A percentile compares a stretch with the other conserved stretches of the same genome.
phyloP scores from a whole-genome alignment of 2,888 invertebrate species.

The Allygus modestus region DNA sequence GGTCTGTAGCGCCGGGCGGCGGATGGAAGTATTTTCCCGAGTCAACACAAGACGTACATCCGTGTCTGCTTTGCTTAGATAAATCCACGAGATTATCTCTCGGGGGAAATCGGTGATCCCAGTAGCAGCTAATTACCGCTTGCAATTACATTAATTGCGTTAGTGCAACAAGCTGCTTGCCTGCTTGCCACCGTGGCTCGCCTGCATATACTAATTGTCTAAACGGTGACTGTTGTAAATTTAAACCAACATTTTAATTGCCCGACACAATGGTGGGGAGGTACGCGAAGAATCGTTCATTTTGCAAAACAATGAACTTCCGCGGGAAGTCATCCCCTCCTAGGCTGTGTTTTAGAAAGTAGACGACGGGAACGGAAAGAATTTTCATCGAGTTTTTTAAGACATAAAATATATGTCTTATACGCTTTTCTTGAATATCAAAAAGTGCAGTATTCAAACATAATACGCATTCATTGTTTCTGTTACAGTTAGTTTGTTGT shows the following conservation, averaged over 20 bases:
- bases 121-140: constrained; percentile 28
- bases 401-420: too few species aligned
- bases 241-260: constrained; percentile 42
- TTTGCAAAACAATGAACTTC: constrained; percentile 51
- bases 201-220: constrained; percentile 49
- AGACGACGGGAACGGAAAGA: background rate
- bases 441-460: too few species aligned
- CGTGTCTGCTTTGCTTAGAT: background rate
- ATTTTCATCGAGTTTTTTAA: too few species aligned
- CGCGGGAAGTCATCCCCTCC: constrained; percentile 33
- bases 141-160: constrained; percentile 51
- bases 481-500: too few species aligned
- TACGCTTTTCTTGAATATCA: too few species aligned
- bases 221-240: constrained; percentile 48
- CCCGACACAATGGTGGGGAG: constrained; percentile 44
- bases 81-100: constrained; percentile 23
- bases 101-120: too few species aligned
- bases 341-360: background rate
- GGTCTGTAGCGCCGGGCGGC: too few species aligned
- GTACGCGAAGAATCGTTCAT: constrained; percentile 38
- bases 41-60: constrained; percentile 12
- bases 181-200: background rate
- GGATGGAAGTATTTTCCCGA: constrained; percentile 30
- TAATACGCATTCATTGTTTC: too few species aligned
- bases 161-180: constrained; percentile 11